phyloP scores from a whole-genome alignment of 37 sponge, comb jelly and placozoan genomes.

The Cliona cf. orientalis region DNA sequence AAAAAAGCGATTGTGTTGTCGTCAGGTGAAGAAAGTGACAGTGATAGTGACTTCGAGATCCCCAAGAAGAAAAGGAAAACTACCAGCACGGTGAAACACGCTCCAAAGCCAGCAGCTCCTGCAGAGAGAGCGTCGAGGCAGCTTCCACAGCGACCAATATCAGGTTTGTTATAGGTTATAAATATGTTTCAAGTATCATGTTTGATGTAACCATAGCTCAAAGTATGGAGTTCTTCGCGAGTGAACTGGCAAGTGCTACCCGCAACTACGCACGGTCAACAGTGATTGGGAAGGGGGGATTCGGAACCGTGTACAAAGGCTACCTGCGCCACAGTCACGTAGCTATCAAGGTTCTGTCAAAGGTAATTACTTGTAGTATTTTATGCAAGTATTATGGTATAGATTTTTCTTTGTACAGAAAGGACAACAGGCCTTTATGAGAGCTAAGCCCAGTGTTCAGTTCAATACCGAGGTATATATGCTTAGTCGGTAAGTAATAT shows the following conservation, averaged over 20 bases:
- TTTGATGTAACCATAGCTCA: neutral
- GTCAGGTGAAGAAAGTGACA: no score
- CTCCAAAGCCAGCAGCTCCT: no score
- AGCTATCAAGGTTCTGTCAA: constrained; percentile 8
- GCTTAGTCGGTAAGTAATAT: constrained; percentile 7
- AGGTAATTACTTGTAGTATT: neutral
- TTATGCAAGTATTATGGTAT: neutral
- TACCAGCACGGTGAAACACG: no score
- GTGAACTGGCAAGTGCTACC: neutral
- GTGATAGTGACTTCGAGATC: no score
- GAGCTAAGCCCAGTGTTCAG: neutral
- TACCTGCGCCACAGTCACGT: neutral
- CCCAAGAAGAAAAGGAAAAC: no score
- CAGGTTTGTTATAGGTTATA: no score
- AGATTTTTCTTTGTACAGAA: neutral
- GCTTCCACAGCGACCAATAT: no score
- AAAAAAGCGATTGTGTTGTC: no score
- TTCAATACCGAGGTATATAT: neutral
- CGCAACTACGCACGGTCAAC: neutral
- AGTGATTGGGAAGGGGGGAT: constrained; percentile 6
- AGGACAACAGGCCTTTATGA: neutral
- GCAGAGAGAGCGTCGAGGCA: no score
- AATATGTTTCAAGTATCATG: no score
- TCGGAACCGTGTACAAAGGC: constrained; percentile 6
- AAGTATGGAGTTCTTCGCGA: neutral